phyloP scores from a whole-genome alignment of 2,797 vertebrate species.

The Hoplostethus atlanticus region DNA sequence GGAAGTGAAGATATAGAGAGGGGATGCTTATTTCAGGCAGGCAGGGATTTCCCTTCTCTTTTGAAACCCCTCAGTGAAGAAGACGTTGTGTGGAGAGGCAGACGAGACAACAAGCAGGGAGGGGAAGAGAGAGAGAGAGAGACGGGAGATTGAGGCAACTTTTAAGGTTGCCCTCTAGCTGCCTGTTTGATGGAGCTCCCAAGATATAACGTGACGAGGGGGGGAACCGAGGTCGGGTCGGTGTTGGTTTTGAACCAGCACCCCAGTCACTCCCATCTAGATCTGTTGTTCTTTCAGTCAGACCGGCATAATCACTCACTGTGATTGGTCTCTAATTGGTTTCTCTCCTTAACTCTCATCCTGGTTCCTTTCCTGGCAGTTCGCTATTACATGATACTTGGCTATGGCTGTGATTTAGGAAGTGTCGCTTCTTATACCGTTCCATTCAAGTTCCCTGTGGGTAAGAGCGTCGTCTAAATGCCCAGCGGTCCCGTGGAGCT shows the following conservation, averaged over 20 bases:
- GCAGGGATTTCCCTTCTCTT: constrained; percentile 18
- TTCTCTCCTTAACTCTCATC: too few species aligned
- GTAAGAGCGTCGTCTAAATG: neutral
- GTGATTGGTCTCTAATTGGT: too few species aligned
- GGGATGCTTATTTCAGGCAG: constrained; percentile 33
- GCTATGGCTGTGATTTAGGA: constrained; percentile 4
- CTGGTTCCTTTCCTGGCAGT: too few species aligned
- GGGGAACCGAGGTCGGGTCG: constrained; percentile 4
- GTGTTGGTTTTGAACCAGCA: constrained; percentile 41
- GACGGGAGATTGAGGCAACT: constrained; percentile 47
- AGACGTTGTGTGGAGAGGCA: constrained; percentile 41
- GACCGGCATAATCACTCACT: too few species aligned
- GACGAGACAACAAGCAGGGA: constrained; percentile 16
- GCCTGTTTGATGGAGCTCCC: constrained; percentile 63
- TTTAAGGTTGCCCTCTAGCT: constrained; percentile 64
- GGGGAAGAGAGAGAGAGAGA: constrained; percentile 5
- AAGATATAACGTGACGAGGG: constrained; percentile 29
- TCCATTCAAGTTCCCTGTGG: neutral
- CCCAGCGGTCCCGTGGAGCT: neutral
- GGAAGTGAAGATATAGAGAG: constrained; percentile 1
- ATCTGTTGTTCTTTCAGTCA: neutral
- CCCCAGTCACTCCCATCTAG: constrained; percentile 40
- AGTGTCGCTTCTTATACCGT: constrained; percentile 2
- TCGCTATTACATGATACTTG: neutral
- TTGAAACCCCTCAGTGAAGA: constrained; percentile 21